phyloP scores from a whole-genome alignment of 2,113 vertebrate species.

The Limnothrissa miodon region DNA sequence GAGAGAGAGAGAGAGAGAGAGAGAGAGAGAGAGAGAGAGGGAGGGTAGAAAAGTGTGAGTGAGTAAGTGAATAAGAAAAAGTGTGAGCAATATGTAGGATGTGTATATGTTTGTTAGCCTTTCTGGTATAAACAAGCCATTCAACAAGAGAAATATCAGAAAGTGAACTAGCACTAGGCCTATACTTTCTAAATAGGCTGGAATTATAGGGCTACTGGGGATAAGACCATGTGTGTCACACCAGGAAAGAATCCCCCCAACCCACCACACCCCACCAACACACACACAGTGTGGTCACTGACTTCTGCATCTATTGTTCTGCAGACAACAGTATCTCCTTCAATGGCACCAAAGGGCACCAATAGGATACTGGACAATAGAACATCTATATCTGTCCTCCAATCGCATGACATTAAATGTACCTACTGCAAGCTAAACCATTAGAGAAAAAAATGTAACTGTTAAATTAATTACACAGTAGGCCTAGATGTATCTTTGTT shows the following conservation, averaged over 20 bases:
- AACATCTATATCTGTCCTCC: constrained; percentile 21
- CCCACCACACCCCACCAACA: too few relatives aligned
- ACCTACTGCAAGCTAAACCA: not conserved
- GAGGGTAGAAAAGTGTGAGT: too few relatives aligned
- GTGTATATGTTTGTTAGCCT: too few relatives aligned
- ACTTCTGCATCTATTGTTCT: constrained; percentile 63
- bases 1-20: too few relatives aligned
- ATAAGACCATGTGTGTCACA: not conserved
- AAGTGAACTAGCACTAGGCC: not conserved
- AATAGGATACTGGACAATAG: constrained; percentile 43
- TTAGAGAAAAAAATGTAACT: not conserved
- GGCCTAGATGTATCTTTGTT: not conserved
- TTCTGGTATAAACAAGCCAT: too few relatives aligned
- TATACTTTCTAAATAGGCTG: not conserved
- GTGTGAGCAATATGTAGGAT: too few relatives aligned
- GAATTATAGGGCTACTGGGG: not conserved
- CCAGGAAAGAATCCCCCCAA: not conserved
- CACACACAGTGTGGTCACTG: constrained; percentile 42
- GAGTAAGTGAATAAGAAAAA: too few relatives aligned
- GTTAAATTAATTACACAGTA: too few relatives aligned
- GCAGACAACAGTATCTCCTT: constrained; percentile 65
- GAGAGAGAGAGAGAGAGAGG: too few relatives aligned
- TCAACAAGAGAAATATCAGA: too few relatives aligned
- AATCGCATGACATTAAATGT: not conserved
- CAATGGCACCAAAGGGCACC: constrained; percentile 36